Conservation (phyloP, 2,113 vertebrate species). For the Strix uralensis region DNA sequence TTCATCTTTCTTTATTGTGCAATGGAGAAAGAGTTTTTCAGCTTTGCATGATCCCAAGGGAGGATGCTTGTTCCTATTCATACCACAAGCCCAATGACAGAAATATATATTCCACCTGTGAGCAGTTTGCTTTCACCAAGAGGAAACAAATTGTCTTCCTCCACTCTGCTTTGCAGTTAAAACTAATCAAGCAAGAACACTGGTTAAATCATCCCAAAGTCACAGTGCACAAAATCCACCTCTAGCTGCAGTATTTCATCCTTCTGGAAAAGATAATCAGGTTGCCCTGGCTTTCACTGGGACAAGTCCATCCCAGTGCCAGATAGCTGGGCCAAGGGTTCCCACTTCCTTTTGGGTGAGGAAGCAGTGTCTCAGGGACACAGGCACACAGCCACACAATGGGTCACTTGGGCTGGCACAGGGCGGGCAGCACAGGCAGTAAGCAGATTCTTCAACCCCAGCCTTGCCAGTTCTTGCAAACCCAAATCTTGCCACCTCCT, state of each 20-base stretch:
- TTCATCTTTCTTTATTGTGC: not conserved
- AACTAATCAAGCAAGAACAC: not conserved
- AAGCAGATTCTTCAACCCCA: not conserved
- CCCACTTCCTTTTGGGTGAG: not conserved
- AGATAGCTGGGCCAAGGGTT: not conserved
- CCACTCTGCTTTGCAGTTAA: not conserved
- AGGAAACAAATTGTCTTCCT: not conserved
- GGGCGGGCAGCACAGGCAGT: not conserved
- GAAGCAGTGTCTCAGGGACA: not conserved
- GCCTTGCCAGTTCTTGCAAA: not conserved
- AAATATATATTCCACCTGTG: not conserved
- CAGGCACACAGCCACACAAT: rapidly evolving
- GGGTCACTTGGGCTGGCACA: not conserved
- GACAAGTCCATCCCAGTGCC: not conserved
- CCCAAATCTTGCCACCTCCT: not conserved
- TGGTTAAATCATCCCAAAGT: not conserved
- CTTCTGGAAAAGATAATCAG: not conserved
- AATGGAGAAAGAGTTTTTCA: not conserved
- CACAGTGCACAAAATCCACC: not conserved
- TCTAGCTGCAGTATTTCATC: not conserved
- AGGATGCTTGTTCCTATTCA: not conserved
- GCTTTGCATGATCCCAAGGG: not conserved
- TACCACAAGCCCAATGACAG: not conserved
- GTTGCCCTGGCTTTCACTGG: not conserved
- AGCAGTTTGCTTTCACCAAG: not conserved